Evolutionary conservation across 2,888 invertebrate species (phyloP).

Genomic region (Brassicogethes aeneus): DNA sequence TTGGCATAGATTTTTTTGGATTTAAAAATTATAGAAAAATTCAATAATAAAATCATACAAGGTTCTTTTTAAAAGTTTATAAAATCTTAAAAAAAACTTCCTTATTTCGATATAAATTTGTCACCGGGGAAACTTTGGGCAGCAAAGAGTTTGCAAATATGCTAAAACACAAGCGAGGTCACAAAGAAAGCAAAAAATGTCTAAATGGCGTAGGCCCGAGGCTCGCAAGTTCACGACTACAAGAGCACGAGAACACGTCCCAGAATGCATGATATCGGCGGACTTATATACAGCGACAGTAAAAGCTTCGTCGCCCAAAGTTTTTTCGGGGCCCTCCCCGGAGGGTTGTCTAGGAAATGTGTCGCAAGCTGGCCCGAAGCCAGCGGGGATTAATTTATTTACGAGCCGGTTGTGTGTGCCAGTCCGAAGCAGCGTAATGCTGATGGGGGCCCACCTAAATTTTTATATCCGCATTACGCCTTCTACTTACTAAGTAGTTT

Average conservation of each 20-base stretch:
- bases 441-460: background rate
- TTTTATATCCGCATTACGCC: background rate
- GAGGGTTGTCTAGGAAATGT: constrained; percentile 27
- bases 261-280: background rate
- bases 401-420: constrained; percentile 16
- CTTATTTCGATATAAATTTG: no score
- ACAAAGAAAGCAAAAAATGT: no score
- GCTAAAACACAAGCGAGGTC: no score
- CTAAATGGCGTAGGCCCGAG: no score
- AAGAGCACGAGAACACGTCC: background rate
- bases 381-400: constrained; percentile 29
- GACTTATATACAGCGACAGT: constrained; percentile 10
- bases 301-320: constrained; percentile 10
- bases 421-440: background rate
- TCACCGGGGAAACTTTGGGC: constrained; percentile 4
- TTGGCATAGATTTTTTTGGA: no score
- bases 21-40: no score
- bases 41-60: no score
- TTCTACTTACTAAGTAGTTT: background rate
- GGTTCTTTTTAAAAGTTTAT: no score
- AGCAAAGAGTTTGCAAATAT: no score
- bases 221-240: background rate
- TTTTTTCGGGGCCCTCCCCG: constrained; percentile 13
- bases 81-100: no score
- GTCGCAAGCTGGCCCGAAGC: constrained; percentile 26